A percentile compares a stretch with the other conserved stretches of the same genome.
phyloP scores from a whole-genome alignment of 2,888 invertebrate species.

The Mythimna vitellina region DNA sequence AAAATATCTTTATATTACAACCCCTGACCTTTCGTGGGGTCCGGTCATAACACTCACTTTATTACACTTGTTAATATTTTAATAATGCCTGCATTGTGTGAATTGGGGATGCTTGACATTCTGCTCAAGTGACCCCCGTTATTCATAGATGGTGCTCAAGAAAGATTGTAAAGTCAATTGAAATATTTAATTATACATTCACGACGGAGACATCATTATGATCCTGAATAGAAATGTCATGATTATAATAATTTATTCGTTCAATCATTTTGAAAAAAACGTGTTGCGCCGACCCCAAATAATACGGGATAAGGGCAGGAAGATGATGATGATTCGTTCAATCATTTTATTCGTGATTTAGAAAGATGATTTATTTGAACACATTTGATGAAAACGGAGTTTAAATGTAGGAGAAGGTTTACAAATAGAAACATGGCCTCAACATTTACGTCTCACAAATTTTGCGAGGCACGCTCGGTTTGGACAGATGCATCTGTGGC shows the following conservation, averaged over 20 bases:
- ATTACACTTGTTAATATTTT: constrained; percentile 62
- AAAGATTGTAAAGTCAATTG: constrained; percentile 29
- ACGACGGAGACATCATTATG: constrained; percentile 13
- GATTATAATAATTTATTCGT: constrained; percentile 11
- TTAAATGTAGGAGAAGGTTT: background rate
- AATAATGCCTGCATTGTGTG: constrained; percentile 52
- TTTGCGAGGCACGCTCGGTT: constrained; percentile 20
- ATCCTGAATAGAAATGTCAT: constrained; percentile 35
- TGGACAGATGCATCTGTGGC: constrained; percentile 17
- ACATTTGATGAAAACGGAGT: no score
- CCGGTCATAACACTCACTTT: constrained; percentile 44
- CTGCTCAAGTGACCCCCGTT: constrained; percentile 26
- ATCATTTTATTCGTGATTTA: constrained; percentile 18
- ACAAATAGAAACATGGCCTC: constrained; percentile 1
- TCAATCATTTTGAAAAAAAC: background rate
- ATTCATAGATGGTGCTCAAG: constrained; percentile 25
- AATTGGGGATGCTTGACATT: constrained; percentile 47
- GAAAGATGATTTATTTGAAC: constrained; percentile 3
- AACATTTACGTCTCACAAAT: constrained; percentile 24
- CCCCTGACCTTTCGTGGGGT: constrained; percentile 57
- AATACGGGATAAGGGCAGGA: no score
- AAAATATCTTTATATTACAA: constrained; percentile 68
- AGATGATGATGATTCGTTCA: no score
- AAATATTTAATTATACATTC: constrained; percentile 41
- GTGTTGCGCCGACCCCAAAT: no score